Conservation (phyloP, 2,113 vertebrate species). For the Tympanuchus pallidicinctus region DNA sequence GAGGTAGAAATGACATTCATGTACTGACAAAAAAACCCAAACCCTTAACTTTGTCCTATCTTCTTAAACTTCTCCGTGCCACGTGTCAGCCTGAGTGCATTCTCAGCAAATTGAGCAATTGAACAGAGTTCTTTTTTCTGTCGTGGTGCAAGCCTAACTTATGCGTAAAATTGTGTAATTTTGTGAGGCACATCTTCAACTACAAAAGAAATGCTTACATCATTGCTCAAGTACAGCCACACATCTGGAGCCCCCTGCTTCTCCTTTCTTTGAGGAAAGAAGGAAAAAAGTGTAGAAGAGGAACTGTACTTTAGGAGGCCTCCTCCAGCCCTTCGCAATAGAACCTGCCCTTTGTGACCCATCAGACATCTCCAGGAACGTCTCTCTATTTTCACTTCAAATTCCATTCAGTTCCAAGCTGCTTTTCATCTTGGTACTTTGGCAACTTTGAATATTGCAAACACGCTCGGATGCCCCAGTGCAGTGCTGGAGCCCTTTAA, state of each 20-base stretch:
- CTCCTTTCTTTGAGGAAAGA: not conserved
- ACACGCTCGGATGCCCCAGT: not conserved
- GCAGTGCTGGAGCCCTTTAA: not conserved
- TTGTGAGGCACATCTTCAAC: constrained; percentile 1
- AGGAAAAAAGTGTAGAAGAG: not conserved
- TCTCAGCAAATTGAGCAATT: not conserved
- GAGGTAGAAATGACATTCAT: not conserved
- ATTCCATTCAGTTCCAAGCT: constrained; percentile 7
- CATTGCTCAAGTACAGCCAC: constrained; percentile 30
- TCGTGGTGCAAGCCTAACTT: not conserved
- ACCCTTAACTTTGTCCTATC: not conserved
- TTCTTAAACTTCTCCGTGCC: not conserved
- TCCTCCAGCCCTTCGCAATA: constrained; percentile 30
- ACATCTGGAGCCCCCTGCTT: constrained; percentile 24
- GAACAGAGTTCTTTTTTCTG: constrained; percentile 19
- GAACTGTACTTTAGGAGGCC: constrained; percentile 44
- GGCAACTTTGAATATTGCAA: constrained; percentile 2
- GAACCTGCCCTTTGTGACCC: constrained; percentile 32
- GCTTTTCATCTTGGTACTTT: constrained; percentile 24
- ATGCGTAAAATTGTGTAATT: constrained; percentile 42
- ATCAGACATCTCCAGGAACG: constrained; percentile 36
- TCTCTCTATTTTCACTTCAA: constrained; percentile 29
- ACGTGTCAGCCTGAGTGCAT: not conserved
- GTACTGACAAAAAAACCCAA: not conserved
- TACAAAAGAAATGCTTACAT: not conserved